Conservation (phyloP, 2,113 vertebrate species). For the Galemys pyrenaicus region DNA sequence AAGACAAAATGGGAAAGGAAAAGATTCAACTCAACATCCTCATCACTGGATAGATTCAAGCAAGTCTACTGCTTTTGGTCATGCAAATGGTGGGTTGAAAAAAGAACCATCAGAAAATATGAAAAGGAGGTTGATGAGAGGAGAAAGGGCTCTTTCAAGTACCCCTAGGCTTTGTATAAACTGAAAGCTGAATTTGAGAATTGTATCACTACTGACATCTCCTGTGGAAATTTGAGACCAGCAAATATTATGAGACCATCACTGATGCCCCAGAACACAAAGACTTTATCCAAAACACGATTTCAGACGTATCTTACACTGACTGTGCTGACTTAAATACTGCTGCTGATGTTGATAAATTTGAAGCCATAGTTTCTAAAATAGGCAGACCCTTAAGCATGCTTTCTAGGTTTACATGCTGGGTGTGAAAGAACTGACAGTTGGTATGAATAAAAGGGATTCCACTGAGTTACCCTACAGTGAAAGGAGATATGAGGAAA, state of each 20-base stretch:
- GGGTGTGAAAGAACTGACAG: conserved; percentile 97
- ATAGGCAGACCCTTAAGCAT: conserved; percentile 97
- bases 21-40: conserved; percentile 99
- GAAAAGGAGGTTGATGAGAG: conserved; percentile 99
- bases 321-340: conserved; percentile 98
- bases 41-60: conserved; percentile 98
- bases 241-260: conserved; percentile 98
- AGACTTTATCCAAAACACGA: conserved; percentile 99
- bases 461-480: conserved; percentile 98
- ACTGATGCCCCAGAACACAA: conserved; percentile 97
- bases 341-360: conserved; percentile 97
- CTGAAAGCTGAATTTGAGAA: conserved; percentile 97
- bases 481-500: conserved; percentile 98
- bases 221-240: conserved; percentile 99
- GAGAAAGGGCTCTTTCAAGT: conserved; percentile 99
- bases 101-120: conserved; percentile 98
- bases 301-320: conserved; percentile 98
- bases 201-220: conserved; percentile 98
- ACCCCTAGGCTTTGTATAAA: conserved; percentile 99
- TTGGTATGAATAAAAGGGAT: conserved; percentile 99
- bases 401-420: conserved; percentile 97
- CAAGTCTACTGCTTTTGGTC: conserved; percentile 98
- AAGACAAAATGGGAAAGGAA: conserved; percentile 94
- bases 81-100: conserved; percentile 98
- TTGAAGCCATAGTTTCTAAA: conserved; percentile 98